phyloP scores from a whole-genome alignment of 2,888 invertebrate genomes.

The Neria commutata region DNA sequence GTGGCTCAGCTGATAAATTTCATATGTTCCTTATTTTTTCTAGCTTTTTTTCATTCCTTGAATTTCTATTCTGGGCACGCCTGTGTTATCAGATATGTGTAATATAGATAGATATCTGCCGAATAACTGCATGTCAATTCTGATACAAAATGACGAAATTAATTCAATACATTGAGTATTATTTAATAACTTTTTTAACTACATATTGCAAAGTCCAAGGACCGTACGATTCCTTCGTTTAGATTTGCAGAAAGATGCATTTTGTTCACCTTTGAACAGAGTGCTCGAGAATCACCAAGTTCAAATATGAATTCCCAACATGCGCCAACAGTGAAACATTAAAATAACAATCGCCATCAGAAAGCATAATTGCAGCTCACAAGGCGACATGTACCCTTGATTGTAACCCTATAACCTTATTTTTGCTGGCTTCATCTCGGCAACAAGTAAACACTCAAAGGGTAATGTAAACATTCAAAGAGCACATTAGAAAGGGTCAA shows the following conservation, averaged over 20 bases:
- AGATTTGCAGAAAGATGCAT: not conserved
- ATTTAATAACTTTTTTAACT: no score
- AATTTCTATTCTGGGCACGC: no score
- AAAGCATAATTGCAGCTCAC: no score
- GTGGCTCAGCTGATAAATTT: no score
- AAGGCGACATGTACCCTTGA: slow-evolving; percentile 5
- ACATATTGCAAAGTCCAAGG: no score
- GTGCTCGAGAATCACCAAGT: not conserved
- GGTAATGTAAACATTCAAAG: slow-evolving; percentile 5
- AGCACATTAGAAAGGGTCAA: not conserved
- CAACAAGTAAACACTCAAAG: slow-evolving; percentile 12
- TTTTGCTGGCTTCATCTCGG: slow-evolving; percentile 11
- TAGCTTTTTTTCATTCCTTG: no score
- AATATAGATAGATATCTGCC: no score
- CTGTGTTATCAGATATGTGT: no score
- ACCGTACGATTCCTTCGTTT: not conserved
- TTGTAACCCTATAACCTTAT: slow-evolving; percentile 45
- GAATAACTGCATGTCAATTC: no score
- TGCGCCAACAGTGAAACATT: not conserved
- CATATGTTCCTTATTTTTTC: no score
- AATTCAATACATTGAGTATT: no score
- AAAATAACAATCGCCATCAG: not conserved
- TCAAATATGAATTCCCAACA: not conserved
- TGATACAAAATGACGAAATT: no score
- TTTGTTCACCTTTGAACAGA: not conserved